Conservation (phyloP, 2,113 vertebrate species). For the Canis aureus region DNA sequence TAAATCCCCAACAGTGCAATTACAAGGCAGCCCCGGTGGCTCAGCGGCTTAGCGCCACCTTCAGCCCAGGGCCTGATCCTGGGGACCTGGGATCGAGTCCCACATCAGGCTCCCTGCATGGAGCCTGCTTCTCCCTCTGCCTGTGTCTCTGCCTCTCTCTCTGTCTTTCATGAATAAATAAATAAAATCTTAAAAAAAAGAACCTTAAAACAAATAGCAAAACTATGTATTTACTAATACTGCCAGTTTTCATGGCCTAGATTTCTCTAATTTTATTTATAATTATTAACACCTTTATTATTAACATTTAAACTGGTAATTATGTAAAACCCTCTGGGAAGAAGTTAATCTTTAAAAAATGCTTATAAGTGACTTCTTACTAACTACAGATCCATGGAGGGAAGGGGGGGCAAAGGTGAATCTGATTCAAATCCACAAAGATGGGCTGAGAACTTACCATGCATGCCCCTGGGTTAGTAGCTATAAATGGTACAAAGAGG, state of each 20-base stretch:
- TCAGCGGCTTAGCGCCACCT: too few relatives aligned
- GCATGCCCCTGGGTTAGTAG: neutral
- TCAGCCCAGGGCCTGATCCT: too few relatives aligned
- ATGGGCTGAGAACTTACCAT: neutral
- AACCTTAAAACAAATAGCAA: neutral
- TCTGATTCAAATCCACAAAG: neutral
- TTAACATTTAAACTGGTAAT: neutral
- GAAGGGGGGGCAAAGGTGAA: neutral
- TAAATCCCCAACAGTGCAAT: too few relatives aligned
- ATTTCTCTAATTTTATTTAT: neutral
- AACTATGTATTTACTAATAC: neutral
- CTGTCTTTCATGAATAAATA: too few relatives aligned
- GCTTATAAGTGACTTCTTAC: neutral
- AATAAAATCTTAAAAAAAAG: too few relatives aligned
- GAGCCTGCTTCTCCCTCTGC: too few relatives aligned
- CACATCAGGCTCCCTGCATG: too few relatives aligned
- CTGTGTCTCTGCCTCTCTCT: too few relatives aligned
- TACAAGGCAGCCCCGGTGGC: too few relatives aligned
- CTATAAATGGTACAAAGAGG: neutral
- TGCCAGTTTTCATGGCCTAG: neutral
- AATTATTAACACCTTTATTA: neutral
- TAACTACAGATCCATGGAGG: neutral
- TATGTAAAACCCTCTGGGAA: neutral
- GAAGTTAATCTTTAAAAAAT: slow-evolving; percentile 25
- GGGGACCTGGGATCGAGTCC: too few relatives aligned